Evolutionary conservation across 2,797 vertebrate species (phyloP).

Genomic region (Cottoperca gobio): DNA sequence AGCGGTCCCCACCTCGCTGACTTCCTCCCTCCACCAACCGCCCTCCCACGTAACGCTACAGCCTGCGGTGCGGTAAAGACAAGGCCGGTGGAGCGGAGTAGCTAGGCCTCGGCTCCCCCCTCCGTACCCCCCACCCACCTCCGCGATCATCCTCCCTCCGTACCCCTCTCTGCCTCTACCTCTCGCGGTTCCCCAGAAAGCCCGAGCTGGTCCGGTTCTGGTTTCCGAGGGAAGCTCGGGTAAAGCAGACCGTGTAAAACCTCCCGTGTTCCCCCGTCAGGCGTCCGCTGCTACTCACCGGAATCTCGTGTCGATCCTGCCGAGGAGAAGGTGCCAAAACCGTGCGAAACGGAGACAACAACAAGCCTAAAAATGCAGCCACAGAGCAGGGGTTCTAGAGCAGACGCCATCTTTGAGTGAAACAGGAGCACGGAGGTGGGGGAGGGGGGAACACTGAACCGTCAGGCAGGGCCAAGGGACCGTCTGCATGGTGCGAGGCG

Average conservation of each 20-base stretch:
- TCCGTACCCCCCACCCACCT: conserved; percentile 63
- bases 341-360: conserved; percentile 85
- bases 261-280: conserved; percentile 11
- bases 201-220: conserved; percentile 83
- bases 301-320: conserved; percentile 80
- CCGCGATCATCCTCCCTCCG: conserved; percentile 77
- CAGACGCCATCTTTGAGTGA: conserved; percentile 91
- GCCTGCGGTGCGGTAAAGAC: conserved; percentile 79
- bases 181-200: conserved; percentile 84
- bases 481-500: conserved; percentile 83
- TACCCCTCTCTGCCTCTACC: conserved; percentile 81
- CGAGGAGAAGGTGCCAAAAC: conserved; percentile 75
- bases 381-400: conserved; percentile 85
- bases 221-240: conserved; percentile 68
- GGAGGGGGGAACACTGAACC: conserved; percentile 83
- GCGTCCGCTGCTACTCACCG: conserved; percentile 81
- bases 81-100: conserved; percentile 83
- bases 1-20: conserved; percentile 70
- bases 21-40: conserved; percentile 79
- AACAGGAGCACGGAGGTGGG: conserved; percentile 87
- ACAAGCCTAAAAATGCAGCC: conserved; percentile 88
- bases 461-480: conserved; percentile 83
- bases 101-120: conserved; percentile 79
- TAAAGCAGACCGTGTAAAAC: conserved; percentile 48
- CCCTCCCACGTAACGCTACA: conserved; percentile 79